Base-by-base conservation (phyloP, 2,797 vertebrate species). In the Tadarida brasiliensis region DNA sequence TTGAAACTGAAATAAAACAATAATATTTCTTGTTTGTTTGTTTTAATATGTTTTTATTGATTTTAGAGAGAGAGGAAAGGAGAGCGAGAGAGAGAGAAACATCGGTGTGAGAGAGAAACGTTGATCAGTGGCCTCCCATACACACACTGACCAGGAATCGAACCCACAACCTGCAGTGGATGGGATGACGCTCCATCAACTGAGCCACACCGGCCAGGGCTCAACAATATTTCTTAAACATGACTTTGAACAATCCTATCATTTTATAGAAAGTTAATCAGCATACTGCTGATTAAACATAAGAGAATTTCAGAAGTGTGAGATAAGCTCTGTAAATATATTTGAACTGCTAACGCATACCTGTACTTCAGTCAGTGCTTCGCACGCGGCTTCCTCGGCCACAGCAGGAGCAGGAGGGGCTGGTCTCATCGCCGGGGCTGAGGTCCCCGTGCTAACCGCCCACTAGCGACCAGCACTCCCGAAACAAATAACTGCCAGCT, bases 1-100 rank as follows among this genome's bases (percentile, higher is more conserved):
- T 78, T 74, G 19, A 74, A 93, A 91, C 19, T 19, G 22, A 86
- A 88, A 86, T 44, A 91, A 74, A 94, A 78, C 11, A 56, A 65
- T 83, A 56, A 65, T 83, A 51, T 51, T 51, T 51, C 11, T 51
- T 51, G 5, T 11, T 51, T 51, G 10, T 51, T 51, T 51, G 49
- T 51, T 51, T 51, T 51, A 51, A 51, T 51, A 14, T 51, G 49
- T 51, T 51, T 51, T 51, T 51, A 51, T 51, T 51, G 49, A 51
- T 51, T 51, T 51, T 49, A 49, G 49, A 51, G 49, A 51, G 49
- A 51, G 49, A 14, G 8, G 10, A 51, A 51, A 9, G 49, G 49
- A 51, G 49, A 51, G 10, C 2, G 49, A 14, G 49, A 51, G 49
- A 51, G 49, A 51, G 49, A 51, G 12, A 51, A 51, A 51, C 49